Evolutionary conservation across 2,113 vertebrate species (phyloP), one percentile per base, ranked within the genome.

Genomic region (Halcyon senegalensis): DNA sequence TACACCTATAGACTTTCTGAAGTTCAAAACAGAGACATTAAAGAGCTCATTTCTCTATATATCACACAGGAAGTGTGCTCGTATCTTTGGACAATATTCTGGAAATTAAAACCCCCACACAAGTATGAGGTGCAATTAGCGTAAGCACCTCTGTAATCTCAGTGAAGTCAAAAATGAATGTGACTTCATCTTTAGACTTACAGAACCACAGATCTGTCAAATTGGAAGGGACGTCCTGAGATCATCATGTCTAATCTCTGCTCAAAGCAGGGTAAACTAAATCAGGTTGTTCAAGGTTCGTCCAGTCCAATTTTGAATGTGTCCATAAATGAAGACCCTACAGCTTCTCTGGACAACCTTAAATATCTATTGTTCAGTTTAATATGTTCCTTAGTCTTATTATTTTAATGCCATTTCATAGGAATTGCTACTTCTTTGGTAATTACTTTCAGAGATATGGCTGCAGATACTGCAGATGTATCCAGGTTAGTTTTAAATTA

Each of bases 241-340:
- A 68, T 21, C 4, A 1, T 17, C 13, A 17, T 8, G 46, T 21
- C 19, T 78, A 19, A 9, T 1, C 3, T 5, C 12, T 62, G 23
- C 31, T 80, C 11, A 87, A 66, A 43, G 14, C 10, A 80, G 13
- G 7, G 15, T 28, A 75, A 62, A 76, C 51, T 21, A 59, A 8
- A 66, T 7, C 24, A 75, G 18, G 8, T 17, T 62, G 14, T 35
- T 60, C 13, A 77, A 63, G 14, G 16, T 10, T 76, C 11, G 30
- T 76, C 21, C 63, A 50, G 27, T 64, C 12, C 13, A 24, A 2
- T 68, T 73, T 60, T 73, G 39, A 76, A 14, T 21, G 24, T 63
- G 11, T 12, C 14, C 5, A 46, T 25, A 19, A 59, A 14, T 44
- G 2, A 55, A 55, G n/a, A 35, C 6, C 28, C 23, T 28, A 4